Evolutionary conservation across 1,140 invertebrate species (phyloP), one percentile per base, ranked within the genome.

Genomic region (Sipha flava): DNA sequence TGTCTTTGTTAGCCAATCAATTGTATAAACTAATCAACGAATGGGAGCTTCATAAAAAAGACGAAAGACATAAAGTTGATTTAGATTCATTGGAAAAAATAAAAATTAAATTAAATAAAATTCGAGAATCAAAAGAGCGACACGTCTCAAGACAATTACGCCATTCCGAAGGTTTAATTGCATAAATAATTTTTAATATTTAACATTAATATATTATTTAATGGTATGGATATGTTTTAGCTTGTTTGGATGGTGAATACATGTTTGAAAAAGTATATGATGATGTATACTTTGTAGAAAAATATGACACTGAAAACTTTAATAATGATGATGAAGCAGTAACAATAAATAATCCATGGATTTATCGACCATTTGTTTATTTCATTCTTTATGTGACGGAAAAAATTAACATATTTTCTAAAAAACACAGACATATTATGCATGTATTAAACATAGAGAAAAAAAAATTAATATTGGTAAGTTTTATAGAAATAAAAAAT

Each of bases 181-280:
- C 16, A 16, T 16, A 29, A 16, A 57, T 16, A 62, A 10, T 10
- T 34, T 3, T 31, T 62, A 34, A n/a, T 62, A 62, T 62, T 59
- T 34, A 34, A n/a, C 16, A n/a, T 49, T 49, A 2, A 6, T n/a
- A 49, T 49, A 4, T 49, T 18, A 21, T 52, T 57, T 57, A 26
- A 29, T 29, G 29, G 9, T 18, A 26, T 68, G 16, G 1, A 2
- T 68, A 7, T 45, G 40, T 83, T 88, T 85, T 34, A 89, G 88
- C 40, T 88, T 85, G 81, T 83, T 90, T 18, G 0, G 49, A 54
- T 23, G 72, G 72, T 10, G 47, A 75, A 54, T 40, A 57, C 21
- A 75, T 75, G 72, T 75, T 75, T 57, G 29, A 57, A n/a, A 23
- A 75, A 18, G 57, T 75, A 57, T 26, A 26, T 16, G 72, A 75